These are phyloP conservation scores for Coleophora flavipennella DNA, from an alignment of 2,888 invertebrate species.

Conservation along the genomic window DNA sequence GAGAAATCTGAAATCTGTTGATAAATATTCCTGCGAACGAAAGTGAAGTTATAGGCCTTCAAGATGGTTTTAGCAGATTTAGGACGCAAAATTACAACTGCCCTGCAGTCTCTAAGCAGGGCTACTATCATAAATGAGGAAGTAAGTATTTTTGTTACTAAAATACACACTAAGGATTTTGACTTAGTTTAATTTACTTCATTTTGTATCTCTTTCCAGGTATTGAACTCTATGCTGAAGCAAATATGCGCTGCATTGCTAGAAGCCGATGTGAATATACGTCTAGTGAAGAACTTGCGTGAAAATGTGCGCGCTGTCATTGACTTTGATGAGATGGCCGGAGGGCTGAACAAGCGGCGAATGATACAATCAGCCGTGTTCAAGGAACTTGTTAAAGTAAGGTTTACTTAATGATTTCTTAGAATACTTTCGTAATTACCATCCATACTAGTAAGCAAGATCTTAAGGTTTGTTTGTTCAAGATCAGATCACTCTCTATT, in stretches of 20 bases:
- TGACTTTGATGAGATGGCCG: constrained; percentile 99
- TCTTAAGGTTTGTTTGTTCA: too few species aligned
- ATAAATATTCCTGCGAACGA: too few species aligned
- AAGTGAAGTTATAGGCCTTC: constrained; percentile 11
- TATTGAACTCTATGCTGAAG: constrained; percentile 98
- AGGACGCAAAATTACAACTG: constrained; percentile 99
- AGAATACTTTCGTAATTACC: too few species aligned
- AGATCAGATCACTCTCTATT: too few species aligned
- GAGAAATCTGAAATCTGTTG: not conserved
- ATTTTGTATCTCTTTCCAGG: constrained; percentile 67
- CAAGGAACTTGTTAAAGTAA: constrained; percentile 96
- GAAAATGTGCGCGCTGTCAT: constrained; percentile 98
- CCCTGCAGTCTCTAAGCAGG: constrained; percentile 96
- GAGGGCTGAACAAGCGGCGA: constrained; percentile 96
- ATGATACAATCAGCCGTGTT: constrained; percentile 99
- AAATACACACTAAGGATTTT: not conserved
- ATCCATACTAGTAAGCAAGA: too few species aligned
- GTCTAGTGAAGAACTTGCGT: constrained; percentile 93
- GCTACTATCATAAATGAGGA: constrained; percentile 99
- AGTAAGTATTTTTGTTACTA: constrained; percentile 62
- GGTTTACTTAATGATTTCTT: not conserved
- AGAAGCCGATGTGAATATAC: constrained; percentile 98
- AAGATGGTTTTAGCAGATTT: constrained; percentile 99
- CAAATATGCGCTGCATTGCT: constrained; percentile 97
- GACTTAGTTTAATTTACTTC: not conserved